Evolutionary conservation across 2,888 invertebrate genomes (phyloP).

Genomic region (Drosophila pegasa): DNA sequence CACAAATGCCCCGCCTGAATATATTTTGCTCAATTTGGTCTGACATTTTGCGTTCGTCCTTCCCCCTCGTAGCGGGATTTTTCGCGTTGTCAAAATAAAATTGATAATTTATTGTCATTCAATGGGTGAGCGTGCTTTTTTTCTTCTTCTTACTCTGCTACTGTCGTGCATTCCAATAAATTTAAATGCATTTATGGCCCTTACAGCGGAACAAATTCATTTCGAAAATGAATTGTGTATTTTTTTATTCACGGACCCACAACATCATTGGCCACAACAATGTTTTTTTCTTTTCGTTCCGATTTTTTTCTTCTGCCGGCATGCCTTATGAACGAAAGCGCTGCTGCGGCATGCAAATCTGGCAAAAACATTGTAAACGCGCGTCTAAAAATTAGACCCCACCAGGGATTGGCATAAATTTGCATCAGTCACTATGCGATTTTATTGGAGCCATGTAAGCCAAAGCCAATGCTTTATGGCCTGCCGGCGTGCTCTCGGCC

Average conservation of each 20-base stretch:
- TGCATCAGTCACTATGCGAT: constrained; percentile 69
- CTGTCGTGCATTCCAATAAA: constrained; percentile 71
- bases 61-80: constrained; percentile 58
- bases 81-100: constrained; percentile 80
- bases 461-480: constrained; percentile 70
- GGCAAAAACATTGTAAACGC: constrained; percentile 75
- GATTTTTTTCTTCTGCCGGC: constrained; percentile 27
- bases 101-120: constrained; percentile 83
- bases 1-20: constrained; percentile 69
- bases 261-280: constrained; percentile 40
- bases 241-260: constrained; percentile 31
- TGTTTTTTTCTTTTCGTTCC: constrained; percentile 9
- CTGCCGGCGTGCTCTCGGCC: constrained; percentile 36
- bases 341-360: constrained; percentile 65
- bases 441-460: constrained; percentile 62
- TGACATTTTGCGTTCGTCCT: constrained; percentile 64
- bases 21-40: constrained; percentile 75
- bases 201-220: constrained; percentile 81
- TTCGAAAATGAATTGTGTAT: constrained; percentile 79
- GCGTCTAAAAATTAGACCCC: constrained; percentile 67
- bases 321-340: constrained; percentile 48
- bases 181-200: constrained; percentile 81
- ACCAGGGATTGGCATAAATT: constrained; percentile 66
- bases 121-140: constrained; percentile 64
- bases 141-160: constrained; percentile 39